These are phyloP conservation scores for Lithobates pipiens DNA, from an alignment of 2,797 vertebrate species.

Conservation along the genomic window DNA sequence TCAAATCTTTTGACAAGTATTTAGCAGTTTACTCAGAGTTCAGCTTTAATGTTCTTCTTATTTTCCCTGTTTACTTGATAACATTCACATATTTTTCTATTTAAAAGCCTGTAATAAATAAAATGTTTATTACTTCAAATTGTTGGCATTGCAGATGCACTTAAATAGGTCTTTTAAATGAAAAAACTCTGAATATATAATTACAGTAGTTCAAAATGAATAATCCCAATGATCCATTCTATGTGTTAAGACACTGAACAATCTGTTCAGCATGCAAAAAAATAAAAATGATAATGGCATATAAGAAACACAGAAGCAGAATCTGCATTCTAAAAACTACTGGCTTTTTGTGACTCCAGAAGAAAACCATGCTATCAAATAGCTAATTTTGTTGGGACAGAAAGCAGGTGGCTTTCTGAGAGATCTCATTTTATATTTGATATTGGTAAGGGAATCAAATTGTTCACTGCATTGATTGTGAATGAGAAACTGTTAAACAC, in stretches of 20 bases:
- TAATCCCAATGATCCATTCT: conserved; percentile 48
- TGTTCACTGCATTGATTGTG: conserved; percentile 23
- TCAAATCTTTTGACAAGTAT: too few species aligned
- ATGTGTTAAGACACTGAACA: conserved; percentile 33
- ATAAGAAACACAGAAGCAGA: conserved; percentile 14
- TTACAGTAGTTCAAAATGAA: conserved; percentile 33
- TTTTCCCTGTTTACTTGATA: background rate
- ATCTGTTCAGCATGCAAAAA: conserved; percentile 38
- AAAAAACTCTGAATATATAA: conserved; percentile 36
- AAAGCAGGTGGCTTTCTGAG: conserved; percentile 48
- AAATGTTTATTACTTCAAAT: conserved; percentile 39
- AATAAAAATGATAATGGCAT: conserved; percentile 21
- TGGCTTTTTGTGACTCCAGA: conserved; percentile 12
- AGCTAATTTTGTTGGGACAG: conserved; percentile 34
- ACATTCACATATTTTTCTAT: conserved; percentile 1
- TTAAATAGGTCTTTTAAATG: conserved; percentile 20
- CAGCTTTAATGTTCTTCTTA: background rate
- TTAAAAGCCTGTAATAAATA: conserved; percentile 27
- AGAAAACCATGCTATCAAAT: conserved; percentile 52
- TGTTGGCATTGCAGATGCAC: conserved; percentile 25
- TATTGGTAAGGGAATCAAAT: conserved; percentile 49
- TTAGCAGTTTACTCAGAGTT: too few species aligned
- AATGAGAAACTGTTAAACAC: conserved; percentile 18
- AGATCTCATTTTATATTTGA: conserved; percentile 56
- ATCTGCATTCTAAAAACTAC: conserved; percentile 20